phyloP scores from a whole-genome alignment of 1,140 invertebrate genomes.

The Drosophila miranda region DNA sequence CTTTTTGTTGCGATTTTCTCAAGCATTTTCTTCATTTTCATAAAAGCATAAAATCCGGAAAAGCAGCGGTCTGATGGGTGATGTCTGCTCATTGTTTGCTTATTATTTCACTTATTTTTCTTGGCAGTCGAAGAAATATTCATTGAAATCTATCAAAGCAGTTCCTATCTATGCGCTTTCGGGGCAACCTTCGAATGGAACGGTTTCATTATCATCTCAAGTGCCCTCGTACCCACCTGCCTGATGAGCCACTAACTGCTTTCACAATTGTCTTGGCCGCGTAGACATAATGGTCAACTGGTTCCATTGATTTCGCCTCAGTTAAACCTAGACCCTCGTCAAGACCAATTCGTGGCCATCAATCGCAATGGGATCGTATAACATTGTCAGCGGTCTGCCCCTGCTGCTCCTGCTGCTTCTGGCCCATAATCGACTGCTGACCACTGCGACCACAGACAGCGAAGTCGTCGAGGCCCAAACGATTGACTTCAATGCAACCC shows the following conservation, averaged over 20 bases:
- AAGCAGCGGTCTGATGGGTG: neutral
- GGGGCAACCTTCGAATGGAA: slow-evolving; percentile 29
- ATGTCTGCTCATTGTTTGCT: slow-evolving; percentile 21
- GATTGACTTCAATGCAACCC: slow-evolving; percentile 4
- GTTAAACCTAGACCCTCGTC: slow-evolving; percentile 20
- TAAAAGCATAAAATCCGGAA: slow-evolving; percentile 36
- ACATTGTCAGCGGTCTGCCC: neutral
- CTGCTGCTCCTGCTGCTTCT: neutral
- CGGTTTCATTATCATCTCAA: slow-evolving; percentile 12
- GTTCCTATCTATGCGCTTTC: slow-evolving; percentile 14
- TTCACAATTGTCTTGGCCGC: slow-evolving; percentile 44
- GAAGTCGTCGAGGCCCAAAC: slow-evolving; percentile 57
- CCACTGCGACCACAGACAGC: slow-evolving; percentile 38
- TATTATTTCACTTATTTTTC: slow-evolving; percentile 18
- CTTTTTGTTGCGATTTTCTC: slow-evolving; percentile 56
- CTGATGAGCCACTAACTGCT: slow-evolving; percentile 54
- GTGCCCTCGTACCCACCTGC: slow-evolving; percentile 35
- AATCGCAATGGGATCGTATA: slow-evolving; percentile 6
- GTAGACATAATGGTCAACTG: slow-evolving; percentile 22
- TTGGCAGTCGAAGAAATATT: slow-evolving; percentile 9
- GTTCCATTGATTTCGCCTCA: slow-evolving; percentile 36
- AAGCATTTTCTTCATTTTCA: slow-evolving; percentile 58
- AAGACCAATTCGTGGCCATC: neutral
- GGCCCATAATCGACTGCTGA: slow-evolving; percentile 7
- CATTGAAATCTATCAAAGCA: slow-evolving; percentile 38